Conservation (phyloP, 2,888 invertebrate species). For the Rhodophaea formosa region DNA sequence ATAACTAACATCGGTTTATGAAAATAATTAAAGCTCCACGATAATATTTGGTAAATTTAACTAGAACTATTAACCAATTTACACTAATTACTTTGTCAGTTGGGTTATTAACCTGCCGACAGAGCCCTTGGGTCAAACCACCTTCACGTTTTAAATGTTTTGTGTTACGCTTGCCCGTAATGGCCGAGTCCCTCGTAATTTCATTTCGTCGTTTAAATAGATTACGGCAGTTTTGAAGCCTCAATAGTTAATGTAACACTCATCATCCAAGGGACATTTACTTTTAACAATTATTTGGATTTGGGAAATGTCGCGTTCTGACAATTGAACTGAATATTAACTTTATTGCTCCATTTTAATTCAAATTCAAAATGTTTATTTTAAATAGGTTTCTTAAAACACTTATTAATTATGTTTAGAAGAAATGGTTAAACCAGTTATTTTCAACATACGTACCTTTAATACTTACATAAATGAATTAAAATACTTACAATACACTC, state of each 20-base stretch:
- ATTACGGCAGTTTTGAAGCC: conserved; percentile 18
- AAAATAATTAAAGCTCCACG: no score
- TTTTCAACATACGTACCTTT: no score
- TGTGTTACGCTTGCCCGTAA: conserved; percentile 7
- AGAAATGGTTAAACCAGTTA: no score
- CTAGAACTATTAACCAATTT: neutral
- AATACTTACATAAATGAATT: no score
- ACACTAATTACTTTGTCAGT: neutral
- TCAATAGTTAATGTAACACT: conserved; percentile 18
- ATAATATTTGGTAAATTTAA: no score
- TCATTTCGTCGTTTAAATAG: conserved; percentile 19
- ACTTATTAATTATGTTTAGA: no score
- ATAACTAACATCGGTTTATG: no score
- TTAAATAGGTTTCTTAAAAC: no score
- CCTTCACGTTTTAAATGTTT: conserved; percentile 17
- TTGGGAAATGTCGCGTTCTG: neutral
- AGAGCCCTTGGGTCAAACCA: neutral
- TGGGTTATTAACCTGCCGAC: neutral
- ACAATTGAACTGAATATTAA: neutral
- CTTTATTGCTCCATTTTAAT: no score
- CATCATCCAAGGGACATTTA: conserved; percentile 14
- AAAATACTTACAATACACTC: no score
- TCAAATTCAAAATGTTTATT: no score
- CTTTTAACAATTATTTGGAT: conserved; percentile 12
- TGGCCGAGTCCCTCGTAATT: conserved; percentile 16